These are phyloP conservation scores for Metridium senile DNA, from an alignment of 92 coral and sea anemone species.

Conservation along the genomic window DNA sequence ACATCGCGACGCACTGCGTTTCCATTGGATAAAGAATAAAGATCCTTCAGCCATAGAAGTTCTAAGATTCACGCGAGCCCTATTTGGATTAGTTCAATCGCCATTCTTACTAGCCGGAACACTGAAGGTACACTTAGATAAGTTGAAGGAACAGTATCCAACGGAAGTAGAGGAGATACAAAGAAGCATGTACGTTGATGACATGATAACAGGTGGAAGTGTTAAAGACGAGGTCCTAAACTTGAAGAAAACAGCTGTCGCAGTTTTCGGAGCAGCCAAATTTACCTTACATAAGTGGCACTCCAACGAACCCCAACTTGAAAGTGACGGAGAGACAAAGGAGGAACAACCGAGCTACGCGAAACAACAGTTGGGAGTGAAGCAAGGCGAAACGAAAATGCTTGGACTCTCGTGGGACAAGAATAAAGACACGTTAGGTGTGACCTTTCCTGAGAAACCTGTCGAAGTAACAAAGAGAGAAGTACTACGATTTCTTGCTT, in stretches of 20 bases:
- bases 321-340: conserved; percentile 26
- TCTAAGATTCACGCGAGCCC: conserved; percentile 46
- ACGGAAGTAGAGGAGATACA: conserved; percentile 45
- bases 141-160: conserved; percentile 31
- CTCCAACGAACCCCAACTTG: conserved; percentile 61
- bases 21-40: conserved; percentile 50
- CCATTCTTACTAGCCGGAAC: conserved; percentile 47
- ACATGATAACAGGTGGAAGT: conserved; percentile 51
- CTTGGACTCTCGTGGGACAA: conserved; percentile 56
- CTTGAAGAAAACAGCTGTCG: conserved; percentile 44
- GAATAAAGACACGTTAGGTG: conserved; percentile 31
- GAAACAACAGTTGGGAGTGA: conserved; percentile 56
- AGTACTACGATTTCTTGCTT: conserved; percentile 13
- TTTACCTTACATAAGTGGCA: conserved; percentile 68
- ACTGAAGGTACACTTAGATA: conserved; percentile 14
- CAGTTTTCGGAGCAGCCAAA: conserved; percentile 50
- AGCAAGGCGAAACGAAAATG: conserved; percentile 43
- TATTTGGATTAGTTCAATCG: conserved; percentile 48
- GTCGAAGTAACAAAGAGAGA: conserved; percentile 33
- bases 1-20: conserved; percentile 42
- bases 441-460: conserved; percentile 32
- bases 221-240: conserved; percentile 36
- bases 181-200: conserved; percentile 62
- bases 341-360: conserved; percentile 53
- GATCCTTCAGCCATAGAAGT: conserved; percentile 23